A percentile compares a stretch with the other conserved stretches of the same genome.
Evolutionary conservation across 2,797 vertebrate species (phyloP).

Genomic region (Acanthornis magna): DNA sequence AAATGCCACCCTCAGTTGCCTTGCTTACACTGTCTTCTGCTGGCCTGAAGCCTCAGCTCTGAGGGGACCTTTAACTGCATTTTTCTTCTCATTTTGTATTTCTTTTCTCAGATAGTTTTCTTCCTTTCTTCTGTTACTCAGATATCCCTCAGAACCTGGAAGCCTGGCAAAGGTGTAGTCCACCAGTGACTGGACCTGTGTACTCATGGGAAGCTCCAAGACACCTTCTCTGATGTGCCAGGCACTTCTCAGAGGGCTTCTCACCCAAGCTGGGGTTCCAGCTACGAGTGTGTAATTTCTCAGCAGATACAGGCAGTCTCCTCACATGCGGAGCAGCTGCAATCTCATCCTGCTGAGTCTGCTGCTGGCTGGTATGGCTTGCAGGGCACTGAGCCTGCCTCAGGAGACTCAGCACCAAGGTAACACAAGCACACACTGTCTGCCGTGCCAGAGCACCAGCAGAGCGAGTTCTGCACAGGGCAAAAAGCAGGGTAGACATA

Average conservation of each 20-base stretch:
- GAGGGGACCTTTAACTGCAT: not conserved
- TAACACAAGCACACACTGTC: not conserved
- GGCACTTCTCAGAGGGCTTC: not conserved
- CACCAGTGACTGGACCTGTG: not conserved
- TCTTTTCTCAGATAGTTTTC: not conserved
- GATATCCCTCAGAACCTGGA: not conserved
- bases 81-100: not conserved
- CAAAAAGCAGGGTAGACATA: not conserved
- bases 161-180: not conserved
- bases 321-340: not conserved
- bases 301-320: not conserved
- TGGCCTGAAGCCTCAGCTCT: not conserved
- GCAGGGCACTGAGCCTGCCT: not conserved
- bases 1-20: not conserved
- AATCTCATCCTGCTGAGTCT: not conserved
- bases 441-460: not conserved
- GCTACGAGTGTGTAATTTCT: accelerated
- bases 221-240: not conserved
- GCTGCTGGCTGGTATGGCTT: not conserved
- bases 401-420: not conserved
- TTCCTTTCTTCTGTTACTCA: not conserved
- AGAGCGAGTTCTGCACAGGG: not conserved
- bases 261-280: not conserved
- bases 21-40: not conserved
- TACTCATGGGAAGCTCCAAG: not conserved